Conservation (phyloP, 2,113 vertebrate genomes). For the Pedionomus torquatus region DNA sequence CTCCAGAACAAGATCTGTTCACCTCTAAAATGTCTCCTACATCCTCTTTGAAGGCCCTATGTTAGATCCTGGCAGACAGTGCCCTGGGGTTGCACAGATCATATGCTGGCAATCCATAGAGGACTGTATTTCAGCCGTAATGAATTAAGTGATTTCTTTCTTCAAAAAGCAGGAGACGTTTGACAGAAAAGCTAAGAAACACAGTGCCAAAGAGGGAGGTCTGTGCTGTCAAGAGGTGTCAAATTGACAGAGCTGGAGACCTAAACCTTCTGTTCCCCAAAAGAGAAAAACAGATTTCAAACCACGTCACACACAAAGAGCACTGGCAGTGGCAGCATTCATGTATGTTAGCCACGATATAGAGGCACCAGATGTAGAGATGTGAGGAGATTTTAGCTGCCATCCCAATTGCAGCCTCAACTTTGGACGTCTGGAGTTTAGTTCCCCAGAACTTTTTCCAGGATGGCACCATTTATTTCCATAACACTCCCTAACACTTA, state of each 20-base stretch:
- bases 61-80: neutral
- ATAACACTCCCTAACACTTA: neutral
- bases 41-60: neutral
- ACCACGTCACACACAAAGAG: conserved; percentile 24
- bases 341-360: conserved; percentile 5
- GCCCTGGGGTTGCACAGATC: neutral
- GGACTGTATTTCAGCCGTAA: conserved; percentile 1
- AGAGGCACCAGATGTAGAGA: conserved; percentile 35
- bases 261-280: conserved; percentile 60
- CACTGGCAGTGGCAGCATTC: conserved; percentile 37
- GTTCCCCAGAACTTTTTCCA: neutral
- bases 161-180: conserved; percentile 26
- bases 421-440: neutral
- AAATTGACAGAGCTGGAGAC: conserved; percentile 47
- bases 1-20: conserved; percentile 8
- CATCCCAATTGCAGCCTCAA: neutral
- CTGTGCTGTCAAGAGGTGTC: conserved; percentile 60
- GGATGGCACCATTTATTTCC: neutral
- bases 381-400: neutral
- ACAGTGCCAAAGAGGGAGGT: conserved; percentile 40
- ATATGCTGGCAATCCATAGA: neutral
- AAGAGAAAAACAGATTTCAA: conserved; percentile 51
- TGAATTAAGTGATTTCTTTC: conserved; percentile 46
- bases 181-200: conserved; percentile 41
- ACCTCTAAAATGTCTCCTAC: neutral